phyloP scores from a whole-genome alignment of 2,113 vertebrate species.

The Puma concolor region DNA sequence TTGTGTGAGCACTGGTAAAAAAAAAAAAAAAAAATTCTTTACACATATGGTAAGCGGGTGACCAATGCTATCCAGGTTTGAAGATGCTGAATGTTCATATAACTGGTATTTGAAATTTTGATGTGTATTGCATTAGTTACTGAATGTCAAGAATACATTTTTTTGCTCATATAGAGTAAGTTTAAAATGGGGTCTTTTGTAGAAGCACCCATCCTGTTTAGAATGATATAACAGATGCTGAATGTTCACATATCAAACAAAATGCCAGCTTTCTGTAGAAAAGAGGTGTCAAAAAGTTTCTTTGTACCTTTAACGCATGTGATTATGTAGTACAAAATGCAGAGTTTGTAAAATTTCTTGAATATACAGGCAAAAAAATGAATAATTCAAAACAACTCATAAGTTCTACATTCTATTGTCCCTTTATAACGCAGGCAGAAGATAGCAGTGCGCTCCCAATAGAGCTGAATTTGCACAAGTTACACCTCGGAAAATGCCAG shows the following conservation, averaged over 20 bases:
- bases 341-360: conserved; percentile 92
- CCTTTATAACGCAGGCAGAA: conserved; percentile 94
- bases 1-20: conserved; percentile 76
- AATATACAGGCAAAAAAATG: conserved; percentile 94
- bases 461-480: conserved; percentile 98
- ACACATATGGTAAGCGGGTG: conserved; percentile 76
- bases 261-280: conserved; percentile 91
- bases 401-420: conserved; percentile 91
- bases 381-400: conserved; percentile 97
- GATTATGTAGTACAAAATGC: conserved; percentile 93
- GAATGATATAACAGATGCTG: conserved; percentile 89
- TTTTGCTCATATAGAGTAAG: conserved; percentile 84
- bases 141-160: conserved; percentile 89
- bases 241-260: conserved; percentile 91
- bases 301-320: conserved; percentile 90
- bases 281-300: conserved; percentile 92
- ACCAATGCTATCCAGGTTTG: conserved; percentile 80
- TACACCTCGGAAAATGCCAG: conserved; percentile 94
- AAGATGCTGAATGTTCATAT: conserved; percentile 85
- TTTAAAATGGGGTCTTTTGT: conserved; percentile 91
- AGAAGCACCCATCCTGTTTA: conserved; percentile 88
- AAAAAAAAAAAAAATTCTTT: conserved; percentile 57
- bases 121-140: conserved; percentile 87
- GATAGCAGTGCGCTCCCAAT: conserved; percentile 94
- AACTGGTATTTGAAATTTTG: conserved; percentile 86